Base-by-base conservation (phyloP, 2,888 invertebrate genomes). In the Mythimna lalbum region DNA sequence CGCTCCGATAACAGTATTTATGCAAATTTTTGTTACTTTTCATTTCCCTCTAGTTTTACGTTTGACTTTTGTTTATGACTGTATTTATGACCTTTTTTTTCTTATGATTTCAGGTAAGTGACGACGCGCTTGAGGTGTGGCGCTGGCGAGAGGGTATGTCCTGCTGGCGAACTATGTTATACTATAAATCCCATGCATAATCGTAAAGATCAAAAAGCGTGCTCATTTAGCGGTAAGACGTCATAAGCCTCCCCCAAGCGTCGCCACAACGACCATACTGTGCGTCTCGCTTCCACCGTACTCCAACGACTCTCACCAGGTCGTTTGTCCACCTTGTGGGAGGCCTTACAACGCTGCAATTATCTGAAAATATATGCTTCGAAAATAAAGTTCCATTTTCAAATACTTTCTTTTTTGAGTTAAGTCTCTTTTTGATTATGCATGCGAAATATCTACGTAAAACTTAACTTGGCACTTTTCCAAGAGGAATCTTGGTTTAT, bases 41-140 rank as follows among this genome's bases (percentile, higher is more conserved):
- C 82, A 85, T 87, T 89, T 86, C 80, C 85, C 81, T 71, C 23
- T 57, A 55, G 12, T 49, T 63, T 64, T 36, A 33, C 36, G 43
- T 65, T 71, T n/a, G 36, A 50, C 43, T 68, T 56, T 81, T 67
- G 19, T 53, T 82, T 68, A 2, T 27, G 17, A n/a, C 19, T 64
- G 5, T 6, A 21, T 65, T 75, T 31, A 14, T 75, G 49, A 72
- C 23, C 56, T 62, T 64, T 80, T 67, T 81, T 86, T 82, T 84
- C 80, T 68, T 85, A 91, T 80, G 39, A 0, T 78, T 93, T 77
- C 94, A 93, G 93, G 94, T 93, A 93, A 93, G 94, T 93, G 81
- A 59, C 83, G 85, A 85, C 83, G 83, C 81, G 85, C 86, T 70
- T 78, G 70, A 63, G 62, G n/a, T 55, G 21, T 39, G 21, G 33